These are phyloP conservation scores for Acropternis orthonyx DNA, from an alignment of 2,797 vertebrate genomes.

Conservation along the genomic window DNA sequence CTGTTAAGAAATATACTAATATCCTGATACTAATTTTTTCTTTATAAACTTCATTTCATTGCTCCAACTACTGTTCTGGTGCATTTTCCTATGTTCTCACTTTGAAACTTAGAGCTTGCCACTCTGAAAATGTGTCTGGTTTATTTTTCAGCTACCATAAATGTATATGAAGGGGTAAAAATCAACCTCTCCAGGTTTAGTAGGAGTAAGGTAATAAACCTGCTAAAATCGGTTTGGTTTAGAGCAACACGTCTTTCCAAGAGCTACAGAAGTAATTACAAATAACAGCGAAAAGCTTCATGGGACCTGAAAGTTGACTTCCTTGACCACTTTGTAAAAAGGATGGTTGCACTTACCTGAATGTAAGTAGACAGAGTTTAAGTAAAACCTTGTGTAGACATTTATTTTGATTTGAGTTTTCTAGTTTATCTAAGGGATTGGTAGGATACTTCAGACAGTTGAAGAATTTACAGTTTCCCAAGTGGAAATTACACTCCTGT, in stretches of 20 bases:
- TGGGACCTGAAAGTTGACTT: background rate
- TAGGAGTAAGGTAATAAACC: background rate
- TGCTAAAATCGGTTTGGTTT: constrained; percentile 1
- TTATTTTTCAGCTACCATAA: background rate
- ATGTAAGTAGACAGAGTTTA: background rate
- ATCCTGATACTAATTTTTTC: background rate
- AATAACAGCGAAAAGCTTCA: background rate
- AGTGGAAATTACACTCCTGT: accelerated
- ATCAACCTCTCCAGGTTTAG: background rate
- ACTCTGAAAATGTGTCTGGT: background rate
- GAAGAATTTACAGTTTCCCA: background rate
- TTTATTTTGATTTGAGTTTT: background rate
- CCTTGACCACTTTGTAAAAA: background rate
- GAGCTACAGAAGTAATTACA: background rate
- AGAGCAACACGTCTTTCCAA: background rate
- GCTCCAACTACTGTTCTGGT: background rate
- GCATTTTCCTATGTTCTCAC: background rate
- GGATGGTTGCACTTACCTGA: background rate
- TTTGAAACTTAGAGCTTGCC: background rate
- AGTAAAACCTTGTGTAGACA: background rate
- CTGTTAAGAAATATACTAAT: constrained; percentile 8
- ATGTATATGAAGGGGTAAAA: background rate
- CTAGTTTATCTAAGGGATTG: background rate
- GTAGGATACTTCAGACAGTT: background rate
- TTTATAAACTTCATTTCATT: constrained; percentile 25